phyloP scores from a whole-genome alignment of 2,888 invertebrate species.

The Drosophila niveifrons region DNA sequence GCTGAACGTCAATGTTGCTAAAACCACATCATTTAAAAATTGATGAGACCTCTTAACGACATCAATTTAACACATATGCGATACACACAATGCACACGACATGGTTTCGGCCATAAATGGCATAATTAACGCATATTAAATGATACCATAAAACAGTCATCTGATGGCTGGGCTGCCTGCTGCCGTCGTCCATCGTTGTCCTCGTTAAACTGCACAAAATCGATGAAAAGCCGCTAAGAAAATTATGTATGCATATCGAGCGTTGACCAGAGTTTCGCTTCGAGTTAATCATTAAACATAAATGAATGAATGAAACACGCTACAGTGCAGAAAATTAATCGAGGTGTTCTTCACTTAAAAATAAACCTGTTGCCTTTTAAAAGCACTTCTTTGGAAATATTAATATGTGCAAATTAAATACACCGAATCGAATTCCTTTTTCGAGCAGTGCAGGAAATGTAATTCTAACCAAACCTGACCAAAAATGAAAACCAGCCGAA shows the following conservation, averaged over 20 bases:
- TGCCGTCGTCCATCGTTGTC: slow-evolving; percentile 23
- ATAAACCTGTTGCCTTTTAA: too few species aligned
- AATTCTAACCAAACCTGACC: slow-evolving; percentile 9
- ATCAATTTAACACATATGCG: slow-evolving; percentile 67
- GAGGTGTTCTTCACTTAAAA: too few species aligned
- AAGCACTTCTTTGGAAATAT: too few species aligned
- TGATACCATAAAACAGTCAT: slow-evolving; percentile 62
- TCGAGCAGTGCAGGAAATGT: slow-evolving; percentile 32
- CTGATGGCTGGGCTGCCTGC: background rate
- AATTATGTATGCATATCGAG: slow-evolving; percentile 54
- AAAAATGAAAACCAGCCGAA: slow-evolving; percentile 10
- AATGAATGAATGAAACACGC: background rate
- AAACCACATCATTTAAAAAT: slow-evolving; percentile 58
- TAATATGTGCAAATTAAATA: background rate
- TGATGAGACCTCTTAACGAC: slow-evolving; percentile 66
- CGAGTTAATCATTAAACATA: slow-evolving; percentile 17
- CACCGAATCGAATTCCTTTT: background rate
- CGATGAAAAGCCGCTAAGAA: slow-evolving; percentile 43
- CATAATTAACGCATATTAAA: slow-evolving; percentile 76
- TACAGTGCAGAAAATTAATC: background rate
- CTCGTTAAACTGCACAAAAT: slow-evolving; percentile 52
- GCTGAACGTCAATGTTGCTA: slow-evolving; percentile 16
- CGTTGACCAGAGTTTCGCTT: background rate
- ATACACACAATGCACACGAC: slow-evolving; percentile 9
- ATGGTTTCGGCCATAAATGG: slow-evolving; percentile 60